phyloP scores from a whole-genome alignment of 2,797 vertebrate genomes.

The Tragopan temminckii region DNA sequence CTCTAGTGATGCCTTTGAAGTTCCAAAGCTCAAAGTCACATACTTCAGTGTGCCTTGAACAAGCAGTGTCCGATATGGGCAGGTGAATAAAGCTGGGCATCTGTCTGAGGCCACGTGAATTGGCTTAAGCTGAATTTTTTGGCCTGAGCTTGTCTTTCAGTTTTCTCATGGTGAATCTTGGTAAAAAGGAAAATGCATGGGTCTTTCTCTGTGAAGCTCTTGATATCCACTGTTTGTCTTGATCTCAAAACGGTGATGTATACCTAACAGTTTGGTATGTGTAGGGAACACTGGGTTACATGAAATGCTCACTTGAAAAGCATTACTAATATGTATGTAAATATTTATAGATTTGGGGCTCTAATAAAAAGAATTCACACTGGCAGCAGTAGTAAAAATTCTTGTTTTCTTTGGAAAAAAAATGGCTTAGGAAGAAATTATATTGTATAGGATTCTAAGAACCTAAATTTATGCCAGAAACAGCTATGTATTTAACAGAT shows the following conservation, averaged over 20 bases:
- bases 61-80: background rate
- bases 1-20: constrained; percentile 16
- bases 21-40: background rate
- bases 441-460: background rate
- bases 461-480: background rate
- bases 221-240: background rate
- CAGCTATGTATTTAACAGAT: background rate
- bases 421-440: background rate
- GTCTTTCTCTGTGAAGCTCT: background rate
- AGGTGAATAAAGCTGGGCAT: background rate
- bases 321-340: background rate
- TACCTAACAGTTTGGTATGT: background rate
- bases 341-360: background rate
- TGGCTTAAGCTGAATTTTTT: background rate
- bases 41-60: background rate
- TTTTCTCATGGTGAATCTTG: background rate
- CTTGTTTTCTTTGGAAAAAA: background rate
- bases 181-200: background rate
- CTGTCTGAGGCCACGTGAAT: background rate
- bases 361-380: background rate
- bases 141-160: background rate
- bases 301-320: background rate
- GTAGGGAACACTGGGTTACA: background rate
- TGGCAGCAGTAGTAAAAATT: background rate
- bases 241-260: background rate